Evolutionary conservation across 2,888 invertebrate species (phyloP), one percentile per base, ranked within the genome.

Genomic region (Mesodorylaimus sp.): DNA sequence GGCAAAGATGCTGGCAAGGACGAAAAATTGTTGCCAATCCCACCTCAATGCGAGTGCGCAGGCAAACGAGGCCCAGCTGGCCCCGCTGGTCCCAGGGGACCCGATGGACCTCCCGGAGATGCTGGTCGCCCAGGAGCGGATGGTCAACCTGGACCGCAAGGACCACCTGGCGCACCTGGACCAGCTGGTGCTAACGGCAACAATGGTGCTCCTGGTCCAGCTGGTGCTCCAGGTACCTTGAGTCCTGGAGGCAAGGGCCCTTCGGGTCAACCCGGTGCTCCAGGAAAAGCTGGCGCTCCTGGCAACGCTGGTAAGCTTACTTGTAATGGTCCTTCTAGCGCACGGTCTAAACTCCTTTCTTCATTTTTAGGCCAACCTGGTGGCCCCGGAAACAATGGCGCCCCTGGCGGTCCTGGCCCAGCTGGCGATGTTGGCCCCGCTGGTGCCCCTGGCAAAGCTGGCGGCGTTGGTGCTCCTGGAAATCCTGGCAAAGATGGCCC

Each of bases 41-140:
- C 44, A 7, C 44, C 44, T 5, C 44, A 43, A 26, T 43, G 44
- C 44, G 44, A 43, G 7, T 43, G 44, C 44, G 24, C 24, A 25
- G 53, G 56, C 55, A 52, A 57, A 56, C 53, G 54, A 47, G 58
- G 58, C 43, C 45, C 52, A 29, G 57, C 58, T 52, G 61, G 62
- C 51, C 58, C 61, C 51, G 56, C 62, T 45, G 62, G 62, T 50
- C 57, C 58, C 50, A 48, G 57, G 27, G 59, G 59, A 53, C 57
- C 59, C 52, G 57, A 56, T 53, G 59, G 59, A 52, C 50, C 49
- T 2, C 36, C 42, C 23, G 50, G 38, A 32, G 48, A 37, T 26
- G 24, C 48, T 25, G 59, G 59, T 53, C 53, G 56, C 42, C 54
- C 57, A 48, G 59, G 59, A 54, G 53, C 56, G 49, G 57, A 57